Evolutionary conservation across 2,888 invertebrate genomes (phyloP).

Genomic region (Psylliodes chrysocephalus): DNA sequence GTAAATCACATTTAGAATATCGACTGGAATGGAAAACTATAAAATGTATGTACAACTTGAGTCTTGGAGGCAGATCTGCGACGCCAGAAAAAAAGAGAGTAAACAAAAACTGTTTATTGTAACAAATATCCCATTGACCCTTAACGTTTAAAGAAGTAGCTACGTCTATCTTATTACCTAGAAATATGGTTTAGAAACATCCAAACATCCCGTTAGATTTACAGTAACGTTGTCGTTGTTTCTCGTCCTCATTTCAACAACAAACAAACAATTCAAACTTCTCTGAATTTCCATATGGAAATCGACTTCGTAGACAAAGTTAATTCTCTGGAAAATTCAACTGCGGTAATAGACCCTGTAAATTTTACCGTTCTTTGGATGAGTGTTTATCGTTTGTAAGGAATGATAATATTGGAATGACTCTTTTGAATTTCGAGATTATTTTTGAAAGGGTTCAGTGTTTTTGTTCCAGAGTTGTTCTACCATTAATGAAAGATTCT

Average conservation of each 20-base stretch:
- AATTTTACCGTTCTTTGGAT: conserved; percentile 20
- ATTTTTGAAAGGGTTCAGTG: no score
- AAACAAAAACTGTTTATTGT: no score
- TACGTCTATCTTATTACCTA: conserved; percentile 1
- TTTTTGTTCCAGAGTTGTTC: no score
- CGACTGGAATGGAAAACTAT: no score
- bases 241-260: conserved; percentile 22
- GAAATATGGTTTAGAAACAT: conserved; percentile 8
- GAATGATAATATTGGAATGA: conserved; percentile 17
- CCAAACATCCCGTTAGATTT: conserved; percentile 12
- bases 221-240: conserved; percentile 11
- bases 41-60: no score
- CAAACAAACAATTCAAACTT: conserved; percentile 27
- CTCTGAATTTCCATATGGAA: conserved; percentile 27
- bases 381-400: conserved; percentile 14
- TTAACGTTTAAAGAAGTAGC: neutral
- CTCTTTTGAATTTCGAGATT: no score
- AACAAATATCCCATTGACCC: neutral
- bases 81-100: no score
- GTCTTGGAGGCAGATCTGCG: no score
- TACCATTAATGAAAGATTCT: no score
- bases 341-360: conserved; percentile 28
- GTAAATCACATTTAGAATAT: no score
- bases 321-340: conserved; percentile 31
- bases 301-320: conserved; percentile 30